These are phyloP conservation scores for Cheilinus undulatus DNA, from an alignment of 2,113 vertebrate species.

Conservation along the genomic window DNA sequence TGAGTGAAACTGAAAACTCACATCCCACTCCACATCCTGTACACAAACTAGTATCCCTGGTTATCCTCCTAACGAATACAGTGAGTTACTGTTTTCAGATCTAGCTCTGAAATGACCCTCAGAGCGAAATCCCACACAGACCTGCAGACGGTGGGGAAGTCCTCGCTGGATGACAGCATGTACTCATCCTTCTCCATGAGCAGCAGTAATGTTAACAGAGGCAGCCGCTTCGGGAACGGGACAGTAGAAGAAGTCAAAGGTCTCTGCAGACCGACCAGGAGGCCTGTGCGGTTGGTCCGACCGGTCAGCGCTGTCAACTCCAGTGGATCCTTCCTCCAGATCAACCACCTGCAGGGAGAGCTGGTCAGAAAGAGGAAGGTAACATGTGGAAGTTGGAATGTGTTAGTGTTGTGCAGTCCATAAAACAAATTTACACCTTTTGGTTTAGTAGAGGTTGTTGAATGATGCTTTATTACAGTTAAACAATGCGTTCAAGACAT, in stretches of 20 bases:
- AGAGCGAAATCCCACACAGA: conserved; percentile 78
- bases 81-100: background rate
- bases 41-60: background rate
- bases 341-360: conserved; percentile 84
- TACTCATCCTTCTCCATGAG: conserved; percentile 76
- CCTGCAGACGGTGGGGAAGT: conserved; percentile 66
- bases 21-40: background rate
- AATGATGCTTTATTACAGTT: too few relatives aligned
- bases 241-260: conserved; percentile 59
- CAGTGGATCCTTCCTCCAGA: conserved; percentile 70
- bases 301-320: conserved; percentile 74
- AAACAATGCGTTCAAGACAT: too few relatives aligned
- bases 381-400: conserved; percentile 13
- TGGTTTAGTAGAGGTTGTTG: too few relatives aligned
- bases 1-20: conserved; percentile 40
- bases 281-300: conserved; percentile 70
- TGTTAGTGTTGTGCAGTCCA: too few relatives aligned
- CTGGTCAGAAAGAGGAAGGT: conserved; percentile 84
- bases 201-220: conserved; percentile 64
- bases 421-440: too few relatives aligned
- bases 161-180: conserved; percentile 54
- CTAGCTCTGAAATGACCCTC: conserved; percentile 70
- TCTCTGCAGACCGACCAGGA: conserved; percentile 43
- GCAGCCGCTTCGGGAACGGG: conserved; percentile 31
- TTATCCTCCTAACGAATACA: background rate